Percentiles rank a stretch among this genome's conserved stretches.
phyloP scores from a whole-genome alignment of 2,113 vertebrate species.

The Poecilia latipinna region DNA sequence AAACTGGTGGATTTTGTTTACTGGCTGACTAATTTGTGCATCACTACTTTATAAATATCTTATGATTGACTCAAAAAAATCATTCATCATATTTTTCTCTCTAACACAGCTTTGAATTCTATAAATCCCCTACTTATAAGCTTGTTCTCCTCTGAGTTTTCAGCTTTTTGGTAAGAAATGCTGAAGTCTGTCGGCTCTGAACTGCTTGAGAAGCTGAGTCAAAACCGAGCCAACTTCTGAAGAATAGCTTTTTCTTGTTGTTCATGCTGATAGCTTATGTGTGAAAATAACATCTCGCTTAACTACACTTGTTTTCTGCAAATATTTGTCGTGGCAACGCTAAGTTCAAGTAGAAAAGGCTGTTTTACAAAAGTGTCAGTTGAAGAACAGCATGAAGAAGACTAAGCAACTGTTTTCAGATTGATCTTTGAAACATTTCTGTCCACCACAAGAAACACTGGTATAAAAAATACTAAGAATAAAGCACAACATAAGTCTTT shows the following conservation, averaged over 20 bases:
- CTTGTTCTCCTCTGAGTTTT: too few relatives aligned
- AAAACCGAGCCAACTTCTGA: neutral
- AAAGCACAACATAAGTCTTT: neutral
- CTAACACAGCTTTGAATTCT: neutral
- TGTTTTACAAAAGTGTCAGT: neutral
- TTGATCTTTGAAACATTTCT: neutral
- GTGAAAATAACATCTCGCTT: neutral
- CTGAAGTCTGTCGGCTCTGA: neutral
- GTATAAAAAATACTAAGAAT: neutral
- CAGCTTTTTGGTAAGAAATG: neutral
- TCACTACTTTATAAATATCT: neutral
- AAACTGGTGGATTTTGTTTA: neutral
- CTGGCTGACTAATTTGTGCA: neutral
- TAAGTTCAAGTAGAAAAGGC: neutral
- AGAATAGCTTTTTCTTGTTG: neutral
- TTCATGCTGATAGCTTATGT: neutral
- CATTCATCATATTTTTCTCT: neutral
- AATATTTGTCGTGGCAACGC: neutral
- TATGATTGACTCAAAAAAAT: neutral
- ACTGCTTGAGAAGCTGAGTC: neutral
- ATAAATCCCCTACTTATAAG: neutral
- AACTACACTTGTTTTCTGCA: neutral
- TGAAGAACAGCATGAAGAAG: neutral
- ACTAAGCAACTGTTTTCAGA: neutral
- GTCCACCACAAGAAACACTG: neutral